Conservation (phyloP, 1,140 invertebrate species). For the Drosophila bifasciata region DNA sequence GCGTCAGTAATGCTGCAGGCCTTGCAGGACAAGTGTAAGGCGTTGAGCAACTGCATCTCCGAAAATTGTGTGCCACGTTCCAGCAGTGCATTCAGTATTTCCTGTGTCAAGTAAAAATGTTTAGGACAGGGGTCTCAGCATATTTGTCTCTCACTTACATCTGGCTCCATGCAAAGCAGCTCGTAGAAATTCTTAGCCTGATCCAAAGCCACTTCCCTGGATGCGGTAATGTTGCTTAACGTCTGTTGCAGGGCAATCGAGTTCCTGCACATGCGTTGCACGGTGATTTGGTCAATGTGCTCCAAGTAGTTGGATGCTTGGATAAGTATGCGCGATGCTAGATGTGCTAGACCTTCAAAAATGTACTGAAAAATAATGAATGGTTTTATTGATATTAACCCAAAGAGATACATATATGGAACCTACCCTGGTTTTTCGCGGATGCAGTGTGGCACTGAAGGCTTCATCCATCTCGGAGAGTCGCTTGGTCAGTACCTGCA, state of each 20-base stretch:
- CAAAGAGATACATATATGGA: too few relatives aligned
- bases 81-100: conserved; percentile 92
- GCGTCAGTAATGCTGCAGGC: conserved; percentile 83
- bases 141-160: conserved; percentile 84
- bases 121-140: too few relatives aligned
- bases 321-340: conserved; percentile 94
- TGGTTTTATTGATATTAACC: not conserved
- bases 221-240: conserved; percentile 92
- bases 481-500: conserved; percentile 92
- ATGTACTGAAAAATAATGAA: conserved; percentile 90
- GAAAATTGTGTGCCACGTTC: conserved; percentile 93
- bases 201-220: conserved; percentile 93
- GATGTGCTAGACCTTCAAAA: conserved; percentile 95
- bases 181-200: conserved; percentile 95
- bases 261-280: conserved; percentile 93
- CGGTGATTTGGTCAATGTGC: conserved; percentile 91
- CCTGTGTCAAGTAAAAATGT: conserved; percentile 85
- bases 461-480: conserved; percentile 92
- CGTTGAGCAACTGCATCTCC: conserved; percentile 94
- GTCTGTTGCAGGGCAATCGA: conserved; percentile 94
- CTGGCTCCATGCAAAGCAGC: conserved; percentile 92
- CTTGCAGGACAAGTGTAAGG: conserved; percentile 89
- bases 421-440: conserved; percentile 91
- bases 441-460: conserved; percentile 89
- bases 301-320: conserved; percentile 92